Evolutionary conservation across 2,888 invertebrate species (phyloP), one percentile per base, ranked within the genome.

Genomic region (Cephus runcator): DNA sequence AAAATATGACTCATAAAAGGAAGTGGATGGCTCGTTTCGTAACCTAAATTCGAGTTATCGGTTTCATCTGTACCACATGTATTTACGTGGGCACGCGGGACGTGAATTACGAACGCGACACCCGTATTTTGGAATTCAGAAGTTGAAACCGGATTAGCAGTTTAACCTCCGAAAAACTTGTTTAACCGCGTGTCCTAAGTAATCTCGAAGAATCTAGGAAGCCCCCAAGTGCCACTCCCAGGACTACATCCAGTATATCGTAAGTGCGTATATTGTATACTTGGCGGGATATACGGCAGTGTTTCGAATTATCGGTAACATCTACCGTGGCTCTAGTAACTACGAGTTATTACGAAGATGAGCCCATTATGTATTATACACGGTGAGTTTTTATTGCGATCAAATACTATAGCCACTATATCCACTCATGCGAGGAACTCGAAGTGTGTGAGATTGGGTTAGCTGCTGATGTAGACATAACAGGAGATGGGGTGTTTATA

Each of bases 281-380:
- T 56, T 56, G 56, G 9, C 23, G 56, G 56, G 56, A 56, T 56
- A 56, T 56, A 56, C 56, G 81, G 80, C 83, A 82, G 81, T 87
- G 86, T 85, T 87, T 85, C 85, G 82, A 86, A 86, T 88, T 87
- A 88, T 88, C 88, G 86, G 84, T 81, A 81, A 85, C 84, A 86
- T 89, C 86, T 87, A 87, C 85, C 85, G 85, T 85, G 83, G 85
- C 83, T 81, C 83, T 82, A 83, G 85, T 86, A 88, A 88, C 87
- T 85, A 83, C 88, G 82, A 85, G 86, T 88, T 87, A 89, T 89
- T 89, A 89, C 87, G 84, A 81, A 86, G 88, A 88, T 88, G 86
- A 86, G 85, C 84, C 87, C 82, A 89, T 89, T 89, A 89, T 81
- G 82, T 86, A 88, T 89, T 89, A 88, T 88, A 83, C 87, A 88